Evolutionary conservation across 2,113 vertebrate species (phyloP).

Genomic region (Cricetomys ansorgei): DNA sequence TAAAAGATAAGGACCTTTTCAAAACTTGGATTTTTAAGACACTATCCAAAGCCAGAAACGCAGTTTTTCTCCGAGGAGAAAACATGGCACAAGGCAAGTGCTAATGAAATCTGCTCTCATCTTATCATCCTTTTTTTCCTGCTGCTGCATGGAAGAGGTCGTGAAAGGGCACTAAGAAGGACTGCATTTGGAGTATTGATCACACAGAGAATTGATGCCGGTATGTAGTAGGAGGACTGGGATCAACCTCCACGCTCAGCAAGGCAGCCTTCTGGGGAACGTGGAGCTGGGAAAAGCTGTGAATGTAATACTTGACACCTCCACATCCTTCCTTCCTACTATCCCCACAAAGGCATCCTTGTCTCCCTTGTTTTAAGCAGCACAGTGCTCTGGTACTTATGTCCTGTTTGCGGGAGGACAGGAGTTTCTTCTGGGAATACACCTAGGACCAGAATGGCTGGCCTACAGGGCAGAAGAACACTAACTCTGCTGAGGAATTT

Average conservation of each 20-base stretch:
- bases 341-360: not conserved
- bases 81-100: not conserved
- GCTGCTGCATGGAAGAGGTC: not conserved
- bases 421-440: not conserved
- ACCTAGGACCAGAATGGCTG: not conserved
- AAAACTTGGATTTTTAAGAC: conserved; percentile 12
- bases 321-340: not conserved
- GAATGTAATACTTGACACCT: not conserved
- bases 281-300: not conserved
- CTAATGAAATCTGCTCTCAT: not conserved
- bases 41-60: conserved; percentile 19
- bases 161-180: not conserved
- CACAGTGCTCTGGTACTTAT: not conserved
- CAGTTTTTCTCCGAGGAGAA: not conserved
- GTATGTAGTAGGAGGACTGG: not conserved
- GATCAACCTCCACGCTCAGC: not conserved
- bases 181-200: not conserved
- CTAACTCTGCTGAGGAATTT: not conserved
- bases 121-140: not conserved
- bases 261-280: not conserved
- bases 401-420: too few species aligned
- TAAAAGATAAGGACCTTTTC: not conserved
- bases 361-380: not conserved
- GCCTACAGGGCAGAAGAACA: not conserved
- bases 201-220: not conserved